Conservation (phyloP, 2,113 vertebrate species). For the Neolamprologus toae region DNA sequence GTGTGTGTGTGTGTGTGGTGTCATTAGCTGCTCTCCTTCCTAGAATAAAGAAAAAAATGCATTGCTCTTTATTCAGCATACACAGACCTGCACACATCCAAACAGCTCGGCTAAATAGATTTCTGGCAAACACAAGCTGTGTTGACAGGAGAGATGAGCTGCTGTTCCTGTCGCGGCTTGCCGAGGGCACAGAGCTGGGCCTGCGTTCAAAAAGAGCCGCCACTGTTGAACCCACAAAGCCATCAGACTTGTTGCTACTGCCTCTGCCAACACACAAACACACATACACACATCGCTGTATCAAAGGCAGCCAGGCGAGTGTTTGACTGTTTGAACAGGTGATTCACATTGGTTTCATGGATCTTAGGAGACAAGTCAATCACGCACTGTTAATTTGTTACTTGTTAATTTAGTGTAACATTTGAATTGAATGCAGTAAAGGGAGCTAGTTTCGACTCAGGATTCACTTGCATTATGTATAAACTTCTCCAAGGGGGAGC, state of each 20-base stretch:
- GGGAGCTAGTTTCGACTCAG: background rate
- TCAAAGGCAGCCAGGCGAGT: constrained; percentile 59
- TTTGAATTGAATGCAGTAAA: background rate
- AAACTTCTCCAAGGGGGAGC: background rate
- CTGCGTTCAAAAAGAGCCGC: constrained; percentile 51
- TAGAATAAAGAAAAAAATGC: constrained; percentile 45
- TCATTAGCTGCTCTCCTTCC: constrained; percentile 32
- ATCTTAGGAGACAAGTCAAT: constrained; percentile 40
- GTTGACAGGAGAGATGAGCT: constrained; percentile 70
- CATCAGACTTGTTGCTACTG: constrained; percentile 58
- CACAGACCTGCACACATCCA: constrained; percentile 43
- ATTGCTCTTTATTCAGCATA: constrained; percentile 41
- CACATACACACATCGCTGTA: constrained; percentile 17
- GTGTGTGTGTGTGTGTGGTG: constrained; percentile 41
- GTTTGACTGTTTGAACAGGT: constrained; percentile 76
- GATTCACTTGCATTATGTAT: background rate
- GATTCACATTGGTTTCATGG: constrained; percentile 67
- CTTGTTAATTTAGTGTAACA: background rate
- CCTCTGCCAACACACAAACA: constrained; percentile 51
- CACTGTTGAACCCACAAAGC: constrained; percentile 62
- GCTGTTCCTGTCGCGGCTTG: constrained; percentile 70
- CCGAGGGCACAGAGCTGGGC: constrained; percentile 35
- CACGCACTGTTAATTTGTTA: background rate
- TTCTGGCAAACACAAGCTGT: constrained; percentile 68
- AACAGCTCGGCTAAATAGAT: constrained; percentile 52